Conservation (phyloP, 2,888 invertebrate genomes). For the Meteorus cinctellus region DNA sequence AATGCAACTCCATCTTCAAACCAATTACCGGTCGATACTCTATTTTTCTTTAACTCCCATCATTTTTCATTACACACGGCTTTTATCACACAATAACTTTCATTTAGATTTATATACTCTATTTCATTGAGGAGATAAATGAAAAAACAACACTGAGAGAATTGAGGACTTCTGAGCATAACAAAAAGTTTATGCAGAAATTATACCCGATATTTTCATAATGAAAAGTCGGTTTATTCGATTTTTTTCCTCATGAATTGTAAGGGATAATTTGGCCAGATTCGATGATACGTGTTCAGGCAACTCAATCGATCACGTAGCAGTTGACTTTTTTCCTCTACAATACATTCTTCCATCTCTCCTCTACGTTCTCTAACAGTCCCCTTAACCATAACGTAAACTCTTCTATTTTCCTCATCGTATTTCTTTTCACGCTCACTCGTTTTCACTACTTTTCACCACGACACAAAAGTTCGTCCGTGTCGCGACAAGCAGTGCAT, state of each 20-base stretch:
- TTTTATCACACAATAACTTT: slow-evolving; percentile 3
- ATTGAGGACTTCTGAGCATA: too few relatives aligned
- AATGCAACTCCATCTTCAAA: slow-evolving; percentile 21
- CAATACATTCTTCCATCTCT: background rate
- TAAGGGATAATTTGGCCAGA: background rate
- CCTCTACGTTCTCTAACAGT: background rate
- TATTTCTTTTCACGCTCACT: background rate
- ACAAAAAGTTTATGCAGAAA: background rate
- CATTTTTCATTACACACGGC: slow-evolving; percentile 9
- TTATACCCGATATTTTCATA: background rate
- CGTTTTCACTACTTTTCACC: background rate
- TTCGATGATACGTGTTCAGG: background rate
- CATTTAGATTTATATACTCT: background rate
- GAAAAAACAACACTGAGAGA: background rate
- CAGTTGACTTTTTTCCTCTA: slow-evolving; percentile 7
- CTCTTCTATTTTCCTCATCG: background rate
- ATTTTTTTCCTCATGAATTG: background rate
- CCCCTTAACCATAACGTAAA: background rate
- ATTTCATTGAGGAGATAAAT: background rate
- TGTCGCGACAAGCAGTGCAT: background rate
- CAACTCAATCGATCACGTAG: slow-evolving; percentile 7
- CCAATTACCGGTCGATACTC: slow-evolving; percentile 19
- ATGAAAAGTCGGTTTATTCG: background rate
- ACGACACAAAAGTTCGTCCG: background rate
- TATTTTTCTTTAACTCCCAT: background rate